Evolutionary conservation across 1,140 invertebrate genomes (phyloP).

Genomic region (Aphelenchoides besseyi): DNA sequence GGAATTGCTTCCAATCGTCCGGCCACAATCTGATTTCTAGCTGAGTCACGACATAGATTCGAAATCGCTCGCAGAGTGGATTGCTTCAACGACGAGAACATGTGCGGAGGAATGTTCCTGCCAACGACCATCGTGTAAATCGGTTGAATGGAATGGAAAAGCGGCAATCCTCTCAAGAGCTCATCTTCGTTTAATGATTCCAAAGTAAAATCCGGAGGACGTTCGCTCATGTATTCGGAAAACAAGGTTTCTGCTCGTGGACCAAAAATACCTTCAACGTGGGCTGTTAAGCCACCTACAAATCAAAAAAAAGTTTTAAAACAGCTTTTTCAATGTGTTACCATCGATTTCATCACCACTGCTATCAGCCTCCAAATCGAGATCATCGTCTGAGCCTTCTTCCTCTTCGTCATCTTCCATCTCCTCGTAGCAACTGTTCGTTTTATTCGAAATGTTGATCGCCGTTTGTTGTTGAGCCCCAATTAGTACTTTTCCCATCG

Average conservation of each 20-base stretch:
- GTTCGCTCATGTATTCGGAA: background rate
- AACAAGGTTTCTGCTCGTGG: conserved; percentile 7
- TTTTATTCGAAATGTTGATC: conserved; percentile 4
- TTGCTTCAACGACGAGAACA: conserved; percentile 11
- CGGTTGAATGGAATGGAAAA: background rate
- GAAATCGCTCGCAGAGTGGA: background rate
- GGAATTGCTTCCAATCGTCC: conserved; percentile 11
- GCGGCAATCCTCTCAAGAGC: background rate
- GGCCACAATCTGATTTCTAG: background rate
- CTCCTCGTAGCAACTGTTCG: background rate
- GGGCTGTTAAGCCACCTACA: conserved; percentile 6
- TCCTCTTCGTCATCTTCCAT: conserved; percentile 5
- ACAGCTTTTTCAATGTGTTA: background rate
- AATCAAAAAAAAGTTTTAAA: conserved; percentile 9
- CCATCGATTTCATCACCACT: conserved; percentile 1
- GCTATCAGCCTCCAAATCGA: background rate
- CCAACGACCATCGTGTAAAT: background rate
- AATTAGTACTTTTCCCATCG: background rate
- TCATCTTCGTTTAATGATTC: background rate
- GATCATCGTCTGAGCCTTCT: background rate
- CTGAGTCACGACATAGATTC: background rate
- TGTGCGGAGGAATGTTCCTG: background rate
- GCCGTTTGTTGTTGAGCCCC: background rate
- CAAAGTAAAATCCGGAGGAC: conserved; percentile 1
- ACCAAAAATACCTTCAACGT: conserved; percentile 10